Base-by-base conservation (phyloP, 1,140 invertebrate genomes). In the Drosophila auraria region DNA sequence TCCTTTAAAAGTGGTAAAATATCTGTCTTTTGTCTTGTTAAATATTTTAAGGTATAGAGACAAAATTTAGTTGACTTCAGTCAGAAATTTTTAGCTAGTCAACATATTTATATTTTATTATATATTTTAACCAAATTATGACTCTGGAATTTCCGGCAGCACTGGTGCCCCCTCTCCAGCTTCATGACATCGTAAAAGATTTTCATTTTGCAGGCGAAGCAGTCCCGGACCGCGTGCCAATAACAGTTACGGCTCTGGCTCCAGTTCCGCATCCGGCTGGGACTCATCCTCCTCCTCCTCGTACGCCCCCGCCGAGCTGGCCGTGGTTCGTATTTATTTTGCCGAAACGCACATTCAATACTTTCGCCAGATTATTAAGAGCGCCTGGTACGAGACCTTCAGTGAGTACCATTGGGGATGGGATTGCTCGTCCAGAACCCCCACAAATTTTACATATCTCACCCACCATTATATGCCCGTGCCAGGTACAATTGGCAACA, bases 311-410 rank as follows among this genome's bases (percentile, higher is more conserved):
- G 25, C 25, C 12, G 78, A 83, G 59, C 49, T 92, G 75, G 82
- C 87, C 42, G 68, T 87, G 63, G 78, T 89, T 58, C 77, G 82
- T 77, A 75, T 92, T 79, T 92, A 91, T 64, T 92, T 92, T 83
- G 86, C 86, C 79, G 70, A 86, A 91, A 90, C 86, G 86, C 86
- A 90, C 66, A 90, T 90, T 86, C 86, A 86, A 90, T 90, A 90
- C 69, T 91, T 80, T 86, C 86, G 86, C 42, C 87, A 90, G 82
- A 87, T 91, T 91, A 87, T 90, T 91, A 91, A 91, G 79, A 65
- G 77, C 44, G 87, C 87, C 73, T 90, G 86, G 86, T 91, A 80
- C 51, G 82, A 90, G 86, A 74, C 73, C 54, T 90, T 90, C 82
- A 90, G 86, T 90, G 82, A 90, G 86, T 90, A 78, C 68, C 56